A percentile compares a stretch with the other conserved stretches of the same genome.
Evolutionary conservation across 2,797 vertebrate species (phyloP).

Genomic region (Urosaurus nigricauda): DNA sequence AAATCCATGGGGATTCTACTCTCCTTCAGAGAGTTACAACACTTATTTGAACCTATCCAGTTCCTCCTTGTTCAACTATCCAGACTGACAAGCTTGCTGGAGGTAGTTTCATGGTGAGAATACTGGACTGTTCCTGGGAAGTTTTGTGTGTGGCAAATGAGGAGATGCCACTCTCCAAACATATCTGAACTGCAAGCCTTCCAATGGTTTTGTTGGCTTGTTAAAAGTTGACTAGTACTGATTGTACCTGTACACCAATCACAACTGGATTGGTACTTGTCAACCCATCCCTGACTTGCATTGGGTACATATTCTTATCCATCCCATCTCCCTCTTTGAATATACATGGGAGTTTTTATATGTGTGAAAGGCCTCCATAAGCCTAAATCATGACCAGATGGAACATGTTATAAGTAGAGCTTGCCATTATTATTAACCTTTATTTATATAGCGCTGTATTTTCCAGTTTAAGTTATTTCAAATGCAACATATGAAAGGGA

Average conservation of each 20-base stretch:
- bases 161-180: background rate
- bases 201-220: background rate
- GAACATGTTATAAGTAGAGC: background rate
- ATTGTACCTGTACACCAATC: no score
- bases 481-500: background rate
- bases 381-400: background rate
- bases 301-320: background rate
- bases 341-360: background rate
- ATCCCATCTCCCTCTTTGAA: background rate
- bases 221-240: background rate
- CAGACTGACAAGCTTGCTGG: background rate
- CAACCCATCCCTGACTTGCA: no score
- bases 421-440: no score
- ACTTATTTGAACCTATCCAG: background rate
- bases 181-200: background rate
- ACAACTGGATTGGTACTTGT: no score
- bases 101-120: background rate
- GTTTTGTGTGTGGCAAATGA: background rate
- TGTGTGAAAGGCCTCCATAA: no score
- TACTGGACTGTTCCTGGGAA: background rate
- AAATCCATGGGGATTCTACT: no score
- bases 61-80: background rate
- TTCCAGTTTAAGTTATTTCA: background rate
- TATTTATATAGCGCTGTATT: no score
- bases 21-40: no score